Evolutionary conservation across 2,113 vertebrate species (phyloP).

Genomic region (Tachycineta bicolor): DNA sequence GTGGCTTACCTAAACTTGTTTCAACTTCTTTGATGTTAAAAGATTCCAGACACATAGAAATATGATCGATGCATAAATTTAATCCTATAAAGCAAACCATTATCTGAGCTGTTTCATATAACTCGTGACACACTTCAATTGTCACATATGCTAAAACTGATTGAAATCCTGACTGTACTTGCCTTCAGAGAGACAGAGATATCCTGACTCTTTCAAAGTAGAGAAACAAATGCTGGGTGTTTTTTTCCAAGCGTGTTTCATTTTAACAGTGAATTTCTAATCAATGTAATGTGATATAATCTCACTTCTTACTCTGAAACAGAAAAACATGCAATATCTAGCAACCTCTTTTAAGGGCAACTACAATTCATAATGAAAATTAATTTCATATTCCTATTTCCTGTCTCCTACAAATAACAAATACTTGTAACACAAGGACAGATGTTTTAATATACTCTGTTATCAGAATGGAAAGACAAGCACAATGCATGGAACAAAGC

Average conservation of each 20-base stretch:
- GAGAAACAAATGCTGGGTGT: not conserved
- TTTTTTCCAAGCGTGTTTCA: not conserved
- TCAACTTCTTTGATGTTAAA: not conserved
- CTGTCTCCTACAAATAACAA: constrained; percentile 53
- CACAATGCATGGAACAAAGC: constrained; percentile 28
- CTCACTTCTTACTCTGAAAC: constrained; percentile 42
- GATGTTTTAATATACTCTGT: constrained; percentile 47
- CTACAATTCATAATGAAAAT: constrained; percentile 54
- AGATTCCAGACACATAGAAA: not conserved
- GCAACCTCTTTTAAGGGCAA: constrained; percentile 50
- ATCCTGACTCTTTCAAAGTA: not conserved
- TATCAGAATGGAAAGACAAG: constrained; percentile 37
- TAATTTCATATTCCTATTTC: constrained; percentile 54
- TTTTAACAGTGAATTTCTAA: constrained; percentile 62
- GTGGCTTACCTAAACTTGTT: not conserved
- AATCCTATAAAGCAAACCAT: not conserved
- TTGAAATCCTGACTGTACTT: constrained; percentile 49
- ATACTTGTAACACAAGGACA: constrained; percentile 56
- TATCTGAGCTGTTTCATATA: not conserved
- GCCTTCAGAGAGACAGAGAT: constrained; percentile 24
- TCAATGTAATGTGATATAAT: constrained; percentile 52
- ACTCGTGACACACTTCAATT: not conserved
- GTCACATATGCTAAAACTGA: constrained; percentile 3
- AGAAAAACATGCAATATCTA: constrained; percentile 47
- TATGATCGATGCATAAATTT: not conserved